A percentile compares a stretch with the other conserved stretches of the same genome.
phyloP scores from a whole-genome alignment of 1,140 invertebrate species.

The Gonatopus flavifemur region DNA sequence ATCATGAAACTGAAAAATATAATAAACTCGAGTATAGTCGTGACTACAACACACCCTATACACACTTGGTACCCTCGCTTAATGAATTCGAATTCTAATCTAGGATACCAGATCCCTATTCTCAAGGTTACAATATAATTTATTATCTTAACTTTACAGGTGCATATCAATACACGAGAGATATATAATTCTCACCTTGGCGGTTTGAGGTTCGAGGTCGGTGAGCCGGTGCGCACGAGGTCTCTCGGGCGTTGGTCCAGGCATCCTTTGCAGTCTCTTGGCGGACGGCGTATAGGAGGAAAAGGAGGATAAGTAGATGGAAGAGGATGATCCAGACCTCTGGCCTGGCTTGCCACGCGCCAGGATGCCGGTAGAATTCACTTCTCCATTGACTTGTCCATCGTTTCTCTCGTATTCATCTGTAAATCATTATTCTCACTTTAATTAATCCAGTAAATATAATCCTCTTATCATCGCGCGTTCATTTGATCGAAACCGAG shows the following conservation, averaged over 20 bases:
- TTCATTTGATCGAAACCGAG: not conserved
- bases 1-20: too few species aligned
- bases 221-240: slow-evolving; percentile 53
- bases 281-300: slow-evolving; percentile 40
- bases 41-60: too few species aligned
- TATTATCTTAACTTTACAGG: too few species aligned
- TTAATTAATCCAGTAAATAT: too few species aligned
- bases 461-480: too few species aligned
- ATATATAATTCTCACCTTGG: slow-evolving; percentile 44
- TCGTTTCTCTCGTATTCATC: slow-evolving; percentile 29
- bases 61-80: too few species aligned
- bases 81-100: too few species aligned
- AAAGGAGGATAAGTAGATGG: slow-evolving; percentile 18
- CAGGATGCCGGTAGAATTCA: slow-evolving; percentile 41
- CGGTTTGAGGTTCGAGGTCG: slow-evolving; percentile 52
- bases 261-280: slow-evolving; percentile 52
- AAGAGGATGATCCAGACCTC: slow-evolving; percentile 38
- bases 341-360: slow-evolving; percentile 46
- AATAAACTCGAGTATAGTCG: too few species aligned
- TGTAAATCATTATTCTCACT: too few species aligned
- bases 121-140: too few species aligned
- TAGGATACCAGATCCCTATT: too few species aligned
- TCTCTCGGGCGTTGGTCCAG: slow-evolving; percentile 51
- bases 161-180: too few species aligned
- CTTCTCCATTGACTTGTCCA: slow-evolving; percentile 28